A percentile compares a stretch with the other conserved stretches of the same genome.
phyloP scores from a whole-genome alignment of 2,113 vertebrate genomes.

The Columba livia region DNA sequence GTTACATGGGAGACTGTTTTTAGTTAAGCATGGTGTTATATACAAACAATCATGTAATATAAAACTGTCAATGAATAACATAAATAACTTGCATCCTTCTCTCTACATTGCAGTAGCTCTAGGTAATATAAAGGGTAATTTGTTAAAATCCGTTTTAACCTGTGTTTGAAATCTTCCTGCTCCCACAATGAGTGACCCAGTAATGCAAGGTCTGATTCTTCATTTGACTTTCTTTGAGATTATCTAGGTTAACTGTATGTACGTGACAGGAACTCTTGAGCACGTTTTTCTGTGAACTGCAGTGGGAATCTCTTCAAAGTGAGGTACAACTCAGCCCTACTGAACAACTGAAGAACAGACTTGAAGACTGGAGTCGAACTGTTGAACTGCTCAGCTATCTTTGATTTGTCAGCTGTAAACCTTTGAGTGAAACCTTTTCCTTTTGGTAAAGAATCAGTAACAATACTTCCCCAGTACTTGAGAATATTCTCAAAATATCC shows the following conservation, averaged over 20 bases:
- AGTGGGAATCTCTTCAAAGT: background rate
- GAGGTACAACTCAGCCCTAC: background rate
- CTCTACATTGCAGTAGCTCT: background rate
- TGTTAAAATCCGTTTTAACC: background rate
- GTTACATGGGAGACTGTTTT: background rate
- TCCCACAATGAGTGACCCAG: background rate
- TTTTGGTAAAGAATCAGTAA: background rate
- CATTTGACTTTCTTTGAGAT: background rate
- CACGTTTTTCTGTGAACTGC: background rate
- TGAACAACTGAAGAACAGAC: background rate
- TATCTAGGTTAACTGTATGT: background rate
- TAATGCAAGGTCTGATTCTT: background rate
- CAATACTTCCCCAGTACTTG: background rate
- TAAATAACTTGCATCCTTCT: background rate
- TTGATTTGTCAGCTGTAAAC: background rate
- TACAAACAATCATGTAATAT: background rate
- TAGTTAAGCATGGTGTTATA: background rate
- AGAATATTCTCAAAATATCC: background rate
- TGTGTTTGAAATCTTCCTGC: background rate
- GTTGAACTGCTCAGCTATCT: background rate
- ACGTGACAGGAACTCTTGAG: background rate
- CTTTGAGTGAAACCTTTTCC: background rate
- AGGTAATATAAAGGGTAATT: background rate
- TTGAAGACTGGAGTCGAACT: background rate
- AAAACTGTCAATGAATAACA: background rate